Evolutionary conservation across 2,888 invertebrate genomes (phyloP).

Genomic region (Nudaria mundana): DNA sequence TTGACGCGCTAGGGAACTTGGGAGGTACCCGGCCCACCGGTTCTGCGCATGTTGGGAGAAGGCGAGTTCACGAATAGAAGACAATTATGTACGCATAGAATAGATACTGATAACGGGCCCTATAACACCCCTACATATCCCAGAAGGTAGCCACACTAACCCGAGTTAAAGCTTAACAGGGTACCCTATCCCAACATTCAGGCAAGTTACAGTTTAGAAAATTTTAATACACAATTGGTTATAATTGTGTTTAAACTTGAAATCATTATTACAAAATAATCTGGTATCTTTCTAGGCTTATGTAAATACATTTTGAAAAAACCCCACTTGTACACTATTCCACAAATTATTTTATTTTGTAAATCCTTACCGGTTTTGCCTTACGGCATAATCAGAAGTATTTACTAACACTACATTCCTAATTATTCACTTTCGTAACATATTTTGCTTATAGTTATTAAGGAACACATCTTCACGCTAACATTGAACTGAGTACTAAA

Average conservation of each 20-base stretch:
- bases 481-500: too few relatives aligned
- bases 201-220: constrained; percentile 82
- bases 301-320: too few relatives aligned
- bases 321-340: too few relatives aligned
- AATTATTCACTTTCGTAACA: too few relatives aligned
- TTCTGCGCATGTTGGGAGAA: constrained; percentile 83
- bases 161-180: constrained; percentile 84
- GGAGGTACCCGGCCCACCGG: constrained; percentile 85
- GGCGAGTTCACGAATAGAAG: constrained; percentile 62
- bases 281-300: too few relatives aligned
- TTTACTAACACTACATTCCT: too few relatives aligned
- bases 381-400: too few relatives aligned
- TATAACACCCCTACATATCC: constrained; percentile 47
- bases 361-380: too few relatives aligned
- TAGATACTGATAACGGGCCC: constrained; percentile 22
- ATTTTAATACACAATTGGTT: constrained; percentile 57
- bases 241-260: constrained; percentile 38
- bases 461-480: too few relatives aligned
- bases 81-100: constrained; percentile 32
- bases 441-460: too few relatives aligned
- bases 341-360: too few relatives aligned
- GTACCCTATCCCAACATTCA: constrained; percentile 99
- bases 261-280: constrained; percentile 30
- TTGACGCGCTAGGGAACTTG: constrained; percentile 81
- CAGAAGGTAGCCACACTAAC: constrained; percentile 27